Conservation (phyloP, 2,888 invertebrate genomes). For the Andricus quercusramuli region DNA sequence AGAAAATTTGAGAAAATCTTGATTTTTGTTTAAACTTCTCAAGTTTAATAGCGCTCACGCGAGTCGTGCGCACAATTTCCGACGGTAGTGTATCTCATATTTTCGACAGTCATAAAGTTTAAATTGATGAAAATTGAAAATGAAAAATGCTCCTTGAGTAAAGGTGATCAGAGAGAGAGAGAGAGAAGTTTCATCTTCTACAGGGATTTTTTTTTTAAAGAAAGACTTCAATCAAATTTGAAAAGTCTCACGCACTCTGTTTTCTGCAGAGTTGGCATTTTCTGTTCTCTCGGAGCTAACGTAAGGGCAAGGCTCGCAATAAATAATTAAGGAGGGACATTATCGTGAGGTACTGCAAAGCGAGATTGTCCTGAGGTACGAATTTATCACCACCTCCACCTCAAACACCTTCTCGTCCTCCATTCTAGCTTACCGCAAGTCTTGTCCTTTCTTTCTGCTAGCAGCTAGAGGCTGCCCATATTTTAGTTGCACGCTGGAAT, state of each 20-base stretch:
- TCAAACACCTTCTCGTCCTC: constrained; percentile 25
- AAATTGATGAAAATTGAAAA: too few relatives aligned
- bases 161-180: too few relatives aligned
- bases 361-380: constrained; percentile 60
- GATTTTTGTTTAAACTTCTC: too few relatives aligned
- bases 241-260: constrained; percentile 6
- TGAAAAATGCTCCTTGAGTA: too few relatives aligned
- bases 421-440: constrained; percentile 11
- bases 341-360: constrained; percentile 61
- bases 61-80: too few relatives aligned
- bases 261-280: constrained; percentile 1
- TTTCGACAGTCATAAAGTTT: too few relatives aligned
- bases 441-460: constrained; percentile 41
- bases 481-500: constrained; percentile 66
- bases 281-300: constrained; percentile 5
- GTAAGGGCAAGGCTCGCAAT: constrained; percentile 47
- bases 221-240: background rate
- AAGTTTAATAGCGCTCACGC: too few relatives aligned
- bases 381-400: constrained; percentile 63
- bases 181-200: background rate
- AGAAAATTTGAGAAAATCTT: too few relatives aligned
- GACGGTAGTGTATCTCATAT: too few relatives aligned
- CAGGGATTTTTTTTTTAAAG: background rate
- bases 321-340: constrained; percentile 67
- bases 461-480: constrained; percentile 58